A percentile compares a stretch with the other conserved stretches of the same genome.
Evolutionary conservation across 2,888 invertebrate genomes (phyloP).

Genomic region (Chloroclystis v-ata): DNA sequence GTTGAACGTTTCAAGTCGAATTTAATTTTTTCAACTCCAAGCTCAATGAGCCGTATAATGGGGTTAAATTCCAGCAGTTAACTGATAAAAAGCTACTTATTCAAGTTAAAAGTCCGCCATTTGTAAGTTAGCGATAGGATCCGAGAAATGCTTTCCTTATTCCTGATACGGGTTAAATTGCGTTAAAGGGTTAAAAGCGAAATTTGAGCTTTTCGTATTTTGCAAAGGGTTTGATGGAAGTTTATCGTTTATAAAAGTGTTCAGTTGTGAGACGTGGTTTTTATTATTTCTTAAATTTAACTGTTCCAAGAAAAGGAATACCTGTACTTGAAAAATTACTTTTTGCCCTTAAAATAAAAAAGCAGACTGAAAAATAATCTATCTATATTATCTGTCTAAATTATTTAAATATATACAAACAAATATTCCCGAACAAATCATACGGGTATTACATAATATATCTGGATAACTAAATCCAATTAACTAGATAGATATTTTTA

Average conservation of each 20-base stretch:
- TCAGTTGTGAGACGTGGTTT: background rate
- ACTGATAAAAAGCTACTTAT: conserved; percentile 19
- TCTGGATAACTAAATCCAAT: no score
- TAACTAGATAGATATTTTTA: no score
- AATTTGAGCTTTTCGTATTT: background rate
- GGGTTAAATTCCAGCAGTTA: conserved; percentile 4
- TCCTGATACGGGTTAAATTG: conserved; percentile 15
- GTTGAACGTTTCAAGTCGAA: background rate
- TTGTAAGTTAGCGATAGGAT: conserved; percentile 25
- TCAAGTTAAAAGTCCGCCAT: conserved; percentile 19
- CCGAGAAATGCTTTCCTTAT: conserved; percentile 21
- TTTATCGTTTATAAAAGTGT: background rate
- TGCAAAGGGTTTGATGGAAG: conserved; percentile 1
- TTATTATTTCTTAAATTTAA: background rate
- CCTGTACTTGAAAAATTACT: no score
- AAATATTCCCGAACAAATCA: no score
- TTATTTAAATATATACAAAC: no score
- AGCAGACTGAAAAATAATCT: no score
- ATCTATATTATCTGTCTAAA: no score
- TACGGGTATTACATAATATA: no score
- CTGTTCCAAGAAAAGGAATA: no score
- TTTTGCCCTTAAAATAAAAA: no score
- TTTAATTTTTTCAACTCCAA: conserved; percentile 1
- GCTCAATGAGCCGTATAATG: conserved; percentile 10
- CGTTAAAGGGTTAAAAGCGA: conserved; percentile 6